phyloP scores from a whole-genome alignment of 2,888 invertebrate genomes.

The Sinelater perroti region DNA sequence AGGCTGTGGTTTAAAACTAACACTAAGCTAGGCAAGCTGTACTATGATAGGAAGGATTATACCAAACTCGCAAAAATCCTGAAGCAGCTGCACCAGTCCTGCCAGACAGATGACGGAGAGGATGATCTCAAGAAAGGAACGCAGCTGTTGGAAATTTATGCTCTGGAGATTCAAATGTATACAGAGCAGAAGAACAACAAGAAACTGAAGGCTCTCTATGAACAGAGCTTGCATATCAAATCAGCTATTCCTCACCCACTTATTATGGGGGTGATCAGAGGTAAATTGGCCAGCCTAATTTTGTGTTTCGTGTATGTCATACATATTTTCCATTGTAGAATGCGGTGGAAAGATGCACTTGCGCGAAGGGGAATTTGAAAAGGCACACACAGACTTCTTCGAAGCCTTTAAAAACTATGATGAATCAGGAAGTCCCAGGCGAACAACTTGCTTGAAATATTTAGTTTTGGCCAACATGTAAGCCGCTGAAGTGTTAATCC shows the following conservation, averaged over 20 bases:
- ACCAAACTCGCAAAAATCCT: slow-evolving; percentile 94
- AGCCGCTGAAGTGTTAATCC: slow-evolving; percentile 62
- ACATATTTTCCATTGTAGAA: slow-evolving; percentile 65
- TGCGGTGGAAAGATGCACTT: slow-evolving; percentile 99
- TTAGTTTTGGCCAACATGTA: slow-evolving; percentile 98
- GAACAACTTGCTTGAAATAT: slow-evolving; percentile 98
- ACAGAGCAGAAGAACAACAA: slow-evolving; percentile 99
- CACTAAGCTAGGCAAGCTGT: slow-evolving; percentile 97
- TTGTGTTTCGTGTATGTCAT: slow-evolving; percentile 10
- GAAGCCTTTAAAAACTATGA: slow-evolving; percentile 99
- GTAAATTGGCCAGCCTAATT: no score
- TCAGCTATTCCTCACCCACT: slow-evolving; percentile 99
- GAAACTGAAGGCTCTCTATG: slow-evolving; percentile 94
- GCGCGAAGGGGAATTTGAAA: slow-evolving; percentile 97
- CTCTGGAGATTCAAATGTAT: slow-evolving; percentile 99
- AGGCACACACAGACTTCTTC: slow-evolving; percentile 99
- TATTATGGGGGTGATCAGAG: slow-evolving; percentile 99
- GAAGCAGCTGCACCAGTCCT: slow-evolving; percentile 96
- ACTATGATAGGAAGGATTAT: slow-evolving; percentile 96
- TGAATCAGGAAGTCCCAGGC: slow-evolving; percentile 95
- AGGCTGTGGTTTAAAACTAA: slow-evolving; percentile 99
- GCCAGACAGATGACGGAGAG: slow-evolving; percentile 97
- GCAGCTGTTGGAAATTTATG: slow-evolving; percentile 97
- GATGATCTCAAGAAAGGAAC: slow-evolving; percentile 98
- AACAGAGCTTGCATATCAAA: slow-evolving; percentile 97